phyloP scores from a whole-genome alignment of 2,113 vertebrate species.

The Passer domesticus region DNA sequence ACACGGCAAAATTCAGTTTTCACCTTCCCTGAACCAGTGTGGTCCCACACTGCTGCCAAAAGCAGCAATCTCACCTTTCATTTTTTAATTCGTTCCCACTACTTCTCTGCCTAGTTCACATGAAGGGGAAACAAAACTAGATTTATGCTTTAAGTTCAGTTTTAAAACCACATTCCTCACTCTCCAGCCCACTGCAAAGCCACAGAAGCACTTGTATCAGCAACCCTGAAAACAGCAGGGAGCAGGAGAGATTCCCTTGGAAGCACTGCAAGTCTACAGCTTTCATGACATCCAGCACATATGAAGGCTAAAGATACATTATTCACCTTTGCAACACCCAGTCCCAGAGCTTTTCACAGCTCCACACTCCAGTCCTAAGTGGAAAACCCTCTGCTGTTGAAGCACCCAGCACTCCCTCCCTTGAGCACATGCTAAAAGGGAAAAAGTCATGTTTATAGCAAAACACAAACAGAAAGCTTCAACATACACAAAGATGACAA shows the following conservation, averaged over 20 bases:
- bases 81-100: not conserved
- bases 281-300: not conserved
- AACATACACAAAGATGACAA: accelerated
- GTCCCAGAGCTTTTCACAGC: not conserved
- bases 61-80: not conserved
- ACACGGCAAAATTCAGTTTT: not conserved
- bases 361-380: not conserved
- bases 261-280: not conserved
- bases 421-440: not conserved
- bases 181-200: not conserved
- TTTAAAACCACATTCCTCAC: not conserved
- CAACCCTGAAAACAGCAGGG: not conserved
- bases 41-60: not conserved
- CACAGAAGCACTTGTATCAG: not conserved
- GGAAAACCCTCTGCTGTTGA: not conserved
- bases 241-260: not conserved
- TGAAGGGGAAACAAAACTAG: not conserved
- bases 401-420: not conserved
- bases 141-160: not conserved
- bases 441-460: not conserved
- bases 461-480: not conserved
- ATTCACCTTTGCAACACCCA: not conserved
- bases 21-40: not conserved
- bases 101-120: not conserved
- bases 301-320: not conserved